Conservation (phyloP, 2,797 vertebrate species). For the Tamandua tetradactyla region DNA sequence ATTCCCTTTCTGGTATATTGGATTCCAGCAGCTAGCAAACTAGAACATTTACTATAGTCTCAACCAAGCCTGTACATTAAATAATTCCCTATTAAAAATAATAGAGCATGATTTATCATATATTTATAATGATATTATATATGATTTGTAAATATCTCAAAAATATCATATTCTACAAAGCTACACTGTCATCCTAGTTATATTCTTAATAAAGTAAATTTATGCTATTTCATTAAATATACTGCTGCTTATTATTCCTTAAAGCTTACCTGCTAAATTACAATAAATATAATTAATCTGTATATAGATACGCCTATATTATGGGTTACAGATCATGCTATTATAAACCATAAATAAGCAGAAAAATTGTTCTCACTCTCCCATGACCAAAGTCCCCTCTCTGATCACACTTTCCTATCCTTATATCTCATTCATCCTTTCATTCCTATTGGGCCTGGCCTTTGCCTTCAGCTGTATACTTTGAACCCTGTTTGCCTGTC, state of each 20-base stretch:
- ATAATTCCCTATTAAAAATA: slow-evolving; percentile 25
- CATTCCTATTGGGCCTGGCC: not conserved
- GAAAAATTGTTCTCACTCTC: not conserved
- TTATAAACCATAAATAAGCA: not conserved
- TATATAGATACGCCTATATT: not conserved
- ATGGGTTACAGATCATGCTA: not conserved
- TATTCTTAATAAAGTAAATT: not conserved
- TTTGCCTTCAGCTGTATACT: not conserved
- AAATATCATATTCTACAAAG: slow-evolving; percentile 29
- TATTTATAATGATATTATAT: not conserved
- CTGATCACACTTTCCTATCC: not conserved
- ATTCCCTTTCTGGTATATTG: too few species aligned
- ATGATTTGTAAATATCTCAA: slow-evolving; percentile 10
- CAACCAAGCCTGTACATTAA: slow-evolving; percentile 2
- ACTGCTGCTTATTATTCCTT: not conserved
- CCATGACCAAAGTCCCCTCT: not conserved
- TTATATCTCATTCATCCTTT: not conserved
- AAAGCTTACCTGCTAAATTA: not conserved
- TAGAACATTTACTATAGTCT: not conserved
- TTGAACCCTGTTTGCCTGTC: not conserved
- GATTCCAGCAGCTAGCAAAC: too few species aligned
- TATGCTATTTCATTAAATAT: not conserved
- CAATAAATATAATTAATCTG: not conserved
- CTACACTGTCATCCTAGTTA: not conserved
- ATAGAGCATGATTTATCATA: not conserved